These are phyloP conservation scores for Thymelicus lineola DNA, from an alignment of 2,888 invertebrate genomes.

Conservation along the genomic window DNA sequence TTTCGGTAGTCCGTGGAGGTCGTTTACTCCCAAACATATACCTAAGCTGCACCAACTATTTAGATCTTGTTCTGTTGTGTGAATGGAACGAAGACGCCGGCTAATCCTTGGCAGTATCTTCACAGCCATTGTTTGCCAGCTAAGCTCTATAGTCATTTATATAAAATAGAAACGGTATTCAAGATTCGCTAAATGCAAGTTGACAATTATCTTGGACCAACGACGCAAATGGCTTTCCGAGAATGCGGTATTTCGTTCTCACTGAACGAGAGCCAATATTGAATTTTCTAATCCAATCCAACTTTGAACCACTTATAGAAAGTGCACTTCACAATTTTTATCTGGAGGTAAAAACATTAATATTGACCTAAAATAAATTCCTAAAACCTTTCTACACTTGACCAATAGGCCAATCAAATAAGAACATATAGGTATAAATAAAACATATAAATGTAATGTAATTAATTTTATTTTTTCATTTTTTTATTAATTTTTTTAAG, in stretches of 20 bases:
- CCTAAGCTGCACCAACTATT: no score
- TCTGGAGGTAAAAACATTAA: slow-evolving; percentile 2
- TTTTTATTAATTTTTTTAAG: no score
- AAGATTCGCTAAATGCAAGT: slow-evolving; percentile 14
- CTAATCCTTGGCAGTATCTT: neutral
- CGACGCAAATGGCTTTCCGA: slow-evolving; percentile 23
- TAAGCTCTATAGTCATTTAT: neutral
- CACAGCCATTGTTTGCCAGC: neutral
- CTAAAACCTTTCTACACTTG: no score
- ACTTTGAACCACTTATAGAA: neutral
- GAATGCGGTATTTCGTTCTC: slow-evolving; percentile 4
- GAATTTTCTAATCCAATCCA: neutral
- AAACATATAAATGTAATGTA: no score
- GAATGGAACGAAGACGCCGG: neutral
- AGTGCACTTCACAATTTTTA: neutral
- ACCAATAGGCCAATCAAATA: no score
- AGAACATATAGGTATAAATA: no score
- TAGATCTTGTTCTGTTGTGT: no score
- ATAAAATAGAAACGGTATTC: slow-evolving; percentile 15
- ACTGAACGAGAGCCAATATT: slow-evolving; percentile 19
- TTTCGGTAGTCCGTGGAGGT: no score
- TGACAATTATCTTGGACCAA: slow-evolving; percentile 26
- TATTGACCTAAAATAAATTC: neutral
- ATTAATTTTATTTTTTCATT: no score
- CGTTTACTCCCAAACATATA: no score